Base-by-base conservation (phyloP, 2,888 invertebrate species). In the Dasysyrphus tricinctus region DNA sequence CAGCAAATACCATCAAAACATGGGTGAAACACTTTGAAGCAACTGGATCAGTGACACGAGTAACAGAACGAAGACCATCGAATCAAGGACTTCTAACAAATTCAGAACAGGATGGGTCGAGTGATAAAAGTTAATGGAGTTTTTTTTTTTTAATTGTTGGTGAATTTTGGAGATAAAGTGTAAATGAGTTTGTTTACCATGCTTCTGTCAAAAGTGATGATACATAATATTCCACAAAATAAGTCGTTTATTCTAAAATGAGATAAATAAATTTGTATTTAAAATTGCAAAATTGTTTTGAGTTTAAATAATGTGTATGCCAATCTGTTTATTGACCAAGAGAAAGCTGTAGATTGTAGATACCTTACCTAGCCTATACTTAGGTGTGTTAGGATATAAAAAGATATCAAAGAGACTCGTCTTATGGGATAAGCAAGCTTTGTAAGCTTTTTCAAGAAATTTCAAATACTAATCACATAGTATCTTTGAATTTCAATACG, bases 1-100 rank as follows among this genome's bases (percentile, higher is more conserved):
- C 91, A 24, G 77, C 89, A 5, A 90, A 89, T 69, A 90, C 90
- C n/a, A 90, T 91, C 70, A 91, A 91, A 42, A 88, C 90, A 42
- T 91, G 90, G 90, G 89, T 91, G 39, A 80, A 91, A 5, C 90
- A 91, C 47, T 91, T 91, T 65, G 91, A 91, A 69, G 88, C 91
- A 73, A 91, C 90, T 0, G 90, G 90, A 9, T 89, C 90, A 59
- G 89, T 91, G 5, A 89, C 89, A 16, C 90, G 89, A 3, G 80
- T 78, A 3, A 82, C 73, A n/a, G 78, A 80, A 5, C 59, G 88
- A 5, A 83, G 91, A 29, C 77, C 88, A 19, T 90, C 91, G 4
- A 81, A 89, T 34, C 91, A 90, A 12, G 91, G 89, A 72, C 84
- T 89, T 16, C 51, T 49, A 24, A 4, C 54, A 19, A 75, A 39